These are phyloP conservation scores for Gymnosoma rotundatum DNA, from an alignment of 2,888 invertebrate genomes.

Conservation along the genomic window DNA sequence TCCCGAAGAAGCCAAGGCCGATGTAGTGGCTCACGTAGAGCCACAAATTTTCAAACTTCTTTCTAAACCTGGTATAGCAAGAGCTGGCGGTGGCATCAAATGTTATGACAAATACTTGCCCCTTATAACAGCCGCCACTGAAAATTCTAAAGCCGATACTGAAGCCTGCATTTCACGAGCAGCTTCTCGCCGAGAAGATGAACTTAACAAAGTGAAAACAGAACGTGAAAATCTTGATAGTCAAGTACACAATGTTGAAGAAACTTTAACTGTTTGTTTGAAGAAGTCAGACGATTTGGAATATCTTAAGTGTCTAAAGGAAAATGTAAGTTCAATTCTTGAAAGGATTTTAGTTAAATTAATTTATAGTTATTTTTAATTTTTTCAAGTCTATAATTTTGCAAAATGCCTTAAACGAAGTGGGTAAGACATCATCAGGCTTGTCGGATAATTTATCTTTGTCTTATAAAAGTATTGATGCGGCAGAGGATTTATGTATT, in stretches of 20 bases:
- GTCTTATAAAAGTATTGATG: slow-evolving; percentile 53
- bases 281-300: slow-evolving; percentile 62
- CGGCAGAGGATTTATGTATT: slow-evolving; percentile 61
- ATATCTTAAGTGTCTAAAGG: slow-evolving; percentile 67
- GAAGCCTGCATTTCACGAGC: slow-evolving; percentile 53
- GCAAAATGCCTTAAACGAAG: slow-evolving; percentile 46
- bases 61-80: slow-evolving; percentile 24
- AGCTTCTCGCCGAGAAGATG: slow-evolving; percentile 48
- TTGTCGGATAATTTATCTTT: slow-evolving; percentile 51
- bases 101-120: slow-evolving; percentile 72
- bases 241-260: slow-evolving; percentile 55
- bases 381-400: slow-evolving; percentile 37
- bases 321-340: slow-evolving; percentile 60
- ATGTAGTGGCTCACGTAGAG: slow-evolving; percentile 63
- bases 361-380: background rate
- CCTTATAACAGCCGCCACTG: slow-evolving; percentile 58
- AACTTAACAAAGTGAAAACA: slow-evolving; percentile 50
- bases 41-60: slow-evolving; percentile 51
- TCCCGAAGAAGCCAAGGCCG: slow-evolving; percentile 65
- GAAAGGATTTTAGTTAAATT: background rate
- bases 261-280: slow-evolving; percentile 58
- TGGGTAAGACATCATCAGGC: slow-evolving; percentile 33
- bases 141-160: slow-evolving; percentile 63
- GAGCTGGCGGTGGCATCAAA: slow-evolving; percentile 64
- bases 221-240: slow-evolving; percentile 52